Evolutionary conservation across 2,888 invertebrate species (phyloP).

Genomic region (Oxyteleia sp.): DNA sequence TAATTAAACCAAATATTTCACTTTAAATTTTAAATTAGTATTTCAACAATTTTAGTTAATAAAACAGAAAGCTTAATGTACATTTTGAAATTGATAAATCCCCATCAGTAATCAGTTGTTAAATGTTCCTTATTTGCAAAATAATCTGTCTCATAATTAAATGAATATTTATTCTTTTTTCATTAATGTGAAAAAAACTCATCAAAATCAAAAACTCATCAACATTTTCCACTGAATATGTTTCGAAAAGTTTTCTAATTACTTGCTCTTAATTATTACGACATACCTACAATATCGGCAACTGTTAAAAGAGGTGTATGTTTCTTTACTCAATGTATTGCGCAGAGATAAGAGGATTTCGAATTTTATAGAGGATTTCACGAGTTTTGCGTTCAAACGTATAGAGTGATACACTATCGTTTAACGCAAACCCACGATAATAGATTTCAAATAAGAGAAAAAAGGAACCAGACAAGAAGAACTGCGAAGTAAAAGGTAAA

Average conservation of each 20-base stretch:
- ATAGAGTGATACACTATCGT: slow-evolving; percentile 33
- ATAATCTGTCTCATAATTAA: too few relatives aligned
- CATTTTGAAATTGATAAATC: too few relatives aligned
- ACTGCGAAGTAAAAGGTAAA: slow-evolving; percentile 25
- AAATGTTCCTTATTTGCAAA: too few relatives aligned
- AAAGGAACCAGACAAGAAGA: neutral
- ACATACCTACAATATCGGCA: neutral
- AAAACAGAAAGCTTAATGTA: too few relatives aligned
- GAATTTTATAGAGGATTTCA: slow-evolving; percentile 42
- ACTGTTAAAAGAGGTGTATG: slow-evolving; percentile 19
- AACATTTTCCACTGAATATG: too few relatives aligned
- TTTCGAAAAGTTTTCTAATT: neutral
- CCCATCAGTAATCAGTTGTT: too few relatives aligned
- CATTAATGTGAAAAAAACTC: too few relatives aligned
- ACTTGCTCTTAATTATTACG: neutral
- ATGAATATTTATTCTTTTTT: too few relatives aligned
- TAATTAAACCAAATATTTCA: too few relatives aligned
- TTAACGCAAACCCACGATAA: slow-evolving; percentile 40
- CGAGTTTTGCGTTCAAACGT: slow-evolving; percentile 27
- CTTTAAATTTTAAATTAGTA: too few relatives aligned
- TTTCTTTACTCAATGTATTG: slow-evolving; percentile 11
- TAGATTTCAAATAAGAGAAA: slow-evolving; percentile 52
- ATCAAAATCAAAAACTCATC: too few relatives aligned
- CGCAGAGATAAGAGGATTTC: slow-evolving; percentile 50
- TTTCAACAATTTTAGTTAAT: too few relatives aligned